Conservation (phyloP, 2,113 vertebrate species). For the Notothenia coriiceps region DNA sequence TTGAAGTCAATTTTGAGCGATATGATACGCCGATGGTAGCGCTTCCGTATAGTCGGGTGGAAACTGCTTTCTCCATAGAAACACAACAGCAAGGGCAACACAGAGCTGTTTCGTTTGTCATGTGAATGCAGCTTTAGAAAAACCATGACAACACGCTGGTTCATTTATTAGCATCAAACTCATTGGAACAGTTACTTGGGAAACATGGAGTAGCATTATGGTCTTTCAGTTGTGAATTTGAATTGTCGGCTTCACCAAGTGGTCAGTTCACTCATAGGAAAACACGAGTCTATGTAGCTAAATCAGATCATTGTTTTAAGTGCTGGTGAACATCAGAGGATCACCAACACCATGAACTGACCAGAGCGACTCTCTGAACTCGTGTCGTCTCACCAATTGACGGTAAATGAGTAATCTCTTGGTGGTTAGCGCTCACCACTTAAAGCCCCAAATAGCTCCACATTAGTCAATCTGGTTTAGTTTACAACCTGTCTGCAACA, state of each 20-base stretch:
- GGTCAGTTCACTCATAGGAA: not conserved
- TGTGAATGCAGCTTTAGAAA: too few relatives aligned
- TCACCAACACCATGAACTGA: not conserved
- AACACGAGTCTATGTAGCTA: not conserved
- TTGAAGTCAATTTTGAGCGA: too few relatives aligned
- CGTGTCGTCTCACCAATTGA: not conserved
- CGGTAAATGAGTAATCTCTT: constrained; percentile 9
- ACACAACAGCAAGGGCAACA: too few relatives aligned
- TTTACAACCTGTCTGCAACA: constrained; percentile 5
- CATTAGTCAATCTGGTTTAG: constrained; percentile 10
- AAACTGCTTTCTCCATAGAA: not conserved
- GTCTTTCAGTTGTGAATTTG: not conserved
- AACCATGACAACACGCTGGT: not conserved
- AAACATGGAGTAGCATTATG: not conserved
- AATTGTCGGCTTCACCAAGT: not conserved
- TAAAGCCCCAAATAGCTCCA: constrained; percentile 41
- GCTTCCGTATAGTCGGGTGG: too few relatives aligned
- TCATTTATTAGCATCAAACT: not conserved
- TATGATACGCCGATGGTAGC: too few relatives aligned
- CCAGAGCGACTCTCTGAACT: constrained; percentile 17
- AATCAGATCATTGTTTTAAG: not conserved
- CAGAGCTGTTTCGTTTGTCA: too few relatives aligned
- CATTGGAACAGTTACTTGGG: not conserved
- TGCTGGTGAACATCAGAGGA: not conserved
- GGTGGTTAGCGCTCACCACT: not conserved